Evolutionary conservation across 2,888 invertebrate species (phyloP).

Genomic region (Pterostichus niger): DNA sequence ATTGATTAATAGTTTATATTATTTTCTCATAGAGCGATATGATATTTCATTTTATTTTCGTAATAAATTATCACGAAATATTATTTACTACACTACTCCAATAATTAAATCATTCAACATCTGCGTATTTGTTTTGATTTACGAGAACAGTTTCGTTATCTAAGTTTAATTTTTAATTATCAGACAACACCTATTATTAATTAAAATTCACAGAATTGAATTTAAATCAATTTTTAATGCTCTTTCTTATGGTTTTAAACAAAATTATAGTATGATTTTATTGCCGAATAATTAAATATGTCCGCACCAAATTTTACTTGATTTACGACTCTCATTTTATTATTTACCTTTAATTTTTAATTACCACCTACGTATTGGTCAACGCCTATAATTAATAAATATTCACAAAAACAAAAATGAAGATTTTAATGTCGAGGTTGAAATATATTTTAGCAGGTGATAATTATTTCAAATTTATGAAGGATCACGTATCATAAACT

Average conservation of each 20-base stretch:
- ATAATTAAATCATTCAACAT: neutral
- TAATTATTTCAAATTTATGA: neutral
- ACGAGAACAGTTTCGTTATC: neutral
- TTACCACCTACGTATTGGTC: neutral
- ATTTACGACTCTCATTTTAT: neutral
- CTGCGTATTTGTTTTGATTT: neutral
- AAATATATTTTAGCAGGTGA: neutral
- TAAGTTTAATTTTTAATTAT: neutral
- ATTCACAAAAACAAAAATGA: neutral
- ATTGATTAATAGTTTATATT: no score
- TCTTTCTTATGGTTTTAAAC: neutral
- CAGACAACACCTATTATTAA: neutral
- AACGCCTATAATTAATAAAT: neutral
- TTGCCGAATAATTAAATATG: neutral
- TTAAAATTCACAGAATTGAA: neutral
- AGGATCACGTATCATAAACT: neutral
- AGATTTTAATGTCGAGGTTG: neutral
- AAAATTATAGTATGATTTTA: constrained; percentile 1
- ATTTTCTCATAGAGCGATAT: no score
- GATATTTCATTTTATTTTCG: no score
- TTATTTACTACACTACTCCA: neutral
- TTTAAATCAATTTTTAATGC: neutral
- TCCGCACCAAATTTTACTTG: neutral
- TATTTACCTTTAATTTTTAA: neutral
- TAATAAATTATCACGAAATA: neutral